Conservation (phyloP, 2,797 vertebrate genomes). For the Neosilurus mollespiculum region DNA sequence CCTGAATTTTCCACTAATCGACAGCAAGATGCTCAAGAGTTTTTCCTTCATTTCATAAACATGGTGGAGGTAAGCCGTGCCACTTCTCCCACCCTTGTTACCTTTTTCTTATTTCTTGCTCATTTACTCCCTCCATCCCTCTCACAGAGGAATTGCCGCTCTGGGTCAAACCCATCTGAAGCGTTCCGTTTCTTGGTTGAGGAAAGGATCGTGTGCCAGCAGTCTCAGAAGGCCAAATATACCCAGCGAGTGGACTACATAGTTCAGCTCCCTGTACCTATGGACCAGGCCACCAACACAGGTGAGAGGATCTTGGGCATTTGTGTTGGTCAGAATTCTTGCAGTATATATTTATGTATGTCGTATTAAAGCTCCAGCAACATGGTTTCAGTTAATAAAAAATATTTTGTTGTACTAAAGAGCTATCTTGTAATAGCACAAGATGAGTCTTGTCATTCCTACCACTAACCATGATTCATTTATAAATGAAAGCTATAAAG, state of each 20-base stretch:
- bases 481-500: neutral
- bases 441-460: too few species aligned
- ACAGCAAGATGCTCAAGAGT: constrained; percentile 98
- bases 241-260: constrained; percentile 99
- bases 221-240: constrained; percentile 96
- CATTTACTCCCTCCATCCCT: neutral
- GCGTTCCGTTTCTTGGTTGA: constrained; percentile 97
- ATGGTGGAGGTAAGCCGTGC: constrained; percentile 92
- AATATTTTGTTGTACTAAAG: neutral
- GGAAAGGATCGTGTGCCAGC: constrained; percentile 95
- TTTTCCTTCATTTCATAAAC: constrained; percentile 98
- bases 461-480: neutral
- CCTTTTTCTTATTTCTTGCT: neutral
- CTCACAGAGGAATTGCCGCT: constrained; percentile 92
- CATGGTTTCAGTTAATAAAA: neutral
- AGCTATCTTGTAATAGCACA: neutral
- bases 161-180: constrained; percentile 92
- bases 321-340: constrained; percentile 2
- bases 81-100: neutral
- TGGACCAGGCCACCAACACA: constrained; percentile 96
- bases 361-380: neutral
- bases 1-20: constrained; percentile 97
- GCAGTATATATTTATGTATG: neutral
- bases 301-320: constrained; percentile 76
- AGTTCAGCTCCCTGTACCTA: constrained; percentile 93